Base-by-base conservation (phyloP, 2,888 invertebrate genomes). In the Aspidapion aeneum region DNA sequence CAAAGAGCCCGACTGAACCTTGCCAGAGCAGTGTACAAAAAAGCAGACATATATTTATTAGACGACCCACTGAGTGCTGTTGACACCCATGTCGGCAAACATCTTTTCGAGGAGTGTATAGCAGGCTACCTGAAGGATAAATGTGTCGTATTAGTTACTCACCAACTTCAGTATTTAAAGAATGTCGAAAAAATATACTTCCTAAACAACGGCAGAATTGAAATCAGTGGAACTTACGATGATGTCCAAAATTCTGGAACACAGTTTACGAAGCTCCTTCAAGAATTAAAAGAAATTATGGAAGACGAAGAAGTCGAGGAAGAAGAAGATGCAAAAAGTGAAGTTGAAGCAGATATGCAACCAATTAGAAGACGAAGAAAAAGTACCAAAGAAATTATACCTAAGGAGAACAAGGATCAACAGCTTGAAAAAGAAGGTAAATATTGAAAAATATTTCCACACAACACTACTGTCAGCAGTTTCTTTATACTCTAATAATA, bases 51-150 rank as follows among this genome's bases (percentile, higher is more conserved):
- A 66, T 95, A 94, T 75, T 79, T 96, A 12, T 80, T 96, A 58
- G 95, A 96, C 77, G 95, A 96, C 81, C 95, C 95, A 0, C 81
- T 96, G 21, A 90, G 93, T 67, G 95, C 95, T 0, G 95, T 96
- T 3, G 96, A 96, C 80, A 86, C 93, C 0, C 90, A 91, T 75
- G 95, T 96, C 1, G 93, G 93, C 1, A 86, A 90, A 1, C 91
- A 93, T 78, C 82, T 96, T 69, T 95, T 94, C 80, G 91, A 94
- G 74, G 85, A 90, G 73, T 93, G 91, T 73, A 84, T 92, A 58
- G 82, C 72, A 21, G 72, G 83, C 2, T 86, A 87, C 71, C 80
- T 93, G 67, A 81, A 84, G 9, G 82, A 86, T 67, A 86, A 89
- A 74, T 88, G 90, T 1, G 80, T 88, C 18, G 84, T 93, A 56